These are phyloP conservation scores for Drosophila ochracea DNA, from an alignment of 2,888 invertebrate genomes.

Conservation along the genomic window DNA sequence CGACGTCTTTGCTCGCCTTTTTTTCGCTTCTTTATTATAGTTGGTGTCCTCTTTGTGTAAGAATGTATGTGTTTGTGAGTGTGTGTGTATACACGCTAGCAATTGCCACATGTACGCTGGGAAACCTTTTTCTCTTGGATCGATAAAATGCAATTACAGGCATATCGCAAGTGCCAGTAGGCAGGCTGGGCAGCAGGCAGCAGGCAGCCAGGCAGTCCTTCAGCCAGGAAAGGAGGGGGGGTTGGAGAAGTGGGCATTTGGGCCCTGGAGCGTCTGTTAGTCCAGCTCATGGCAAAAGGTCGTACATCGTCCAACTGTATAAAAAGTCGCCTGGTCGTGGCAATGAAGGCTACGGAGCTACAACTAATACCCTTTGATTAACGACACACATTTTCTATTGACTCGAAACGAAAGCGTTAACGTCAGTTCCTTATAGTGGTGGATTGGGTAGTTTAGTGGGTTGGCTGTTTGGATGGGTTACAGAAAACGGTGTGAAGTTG, in stretches of 20 bases:
- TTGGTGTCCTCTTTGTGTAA: slow-evolving; percentile 50
- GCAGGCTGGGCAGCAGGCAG: slow-evolving; percentile 51
- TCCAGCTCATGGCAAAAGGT: slow-evolving; percentile 75
- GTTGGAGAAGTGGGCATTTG: slow-evolving; percentile 7
- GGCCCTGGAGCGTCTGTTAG: slow-evolving; percentile 45
- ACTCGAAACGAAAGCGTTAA: slow-evolving; percentile 56
- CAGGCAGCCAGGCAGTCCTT: background rate
- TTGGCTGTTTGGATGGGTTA: slow-evolving; percentile 6
- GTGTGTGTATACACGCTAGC: slow-evolving; percentile 57
- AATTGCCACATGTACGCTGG: slow-evolving; percentile 71
- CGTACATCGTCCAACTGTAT: slow-evolving; percentile 73
- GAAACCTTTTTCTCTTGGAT: slow-evolving; percentile 70
- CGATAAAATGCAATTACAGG: slow-evolving; percentile 82
- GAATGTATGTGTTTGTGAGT: slow-evolving; percentile 15
- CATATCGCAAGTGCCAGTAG: slow-evolving; percentile 78
- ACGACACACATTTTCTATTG: slow-evolving; percentile 82
- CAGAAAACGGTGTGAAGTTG: slow-evolving; percentile 64
- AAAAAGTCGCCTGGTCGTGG: slow-evolving; percentile 69
- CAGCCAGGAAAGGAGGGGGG: slow-evolving; percentile 12
- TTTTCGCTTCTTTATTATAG: slow-evolving; percentile 70
- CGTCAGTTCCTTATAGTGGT: slow-evolving; percentile 8
- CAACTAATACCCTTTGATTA: slow-evolving; percentile 83
- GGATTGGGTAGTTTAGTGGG: background rate
- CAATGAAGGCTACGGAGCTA: slow-evolving; percentile 71
- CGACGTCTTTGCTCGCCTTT: slow-evolving; percentile 71